These are phyloP conservation scores for Aphelocoma coerulescens DNA, from an alignment of 2,113 vertebrate species.

Conservation along the genomic window DNA sequence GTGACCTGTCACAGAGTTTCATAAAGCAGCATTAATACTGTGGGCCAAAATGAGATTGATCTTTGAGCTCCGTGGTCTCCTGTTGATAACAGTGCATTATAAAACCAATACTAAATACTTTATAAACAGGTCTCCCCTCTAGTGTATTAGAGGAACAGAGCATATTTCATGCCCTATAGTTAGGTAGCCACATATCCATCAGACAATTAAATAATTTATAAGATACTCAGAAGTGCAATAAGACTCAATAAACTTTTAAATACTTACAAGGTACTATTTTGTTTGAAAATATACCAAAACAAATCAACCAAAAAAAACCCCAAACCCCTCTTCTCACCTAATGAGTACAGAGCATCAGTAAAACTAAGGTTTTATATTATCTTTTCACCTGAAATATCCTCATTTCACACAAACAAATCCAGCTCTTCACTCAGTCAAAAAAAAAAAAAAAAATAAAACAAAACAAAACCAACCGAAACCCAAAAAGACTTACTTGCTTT, in stretches of 20 bases:
- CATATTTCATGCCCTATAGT: slow-evolving; percentile 80
- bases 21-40: slow-evolving; percentile 75
- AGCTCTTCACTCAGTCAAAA: not conserved
- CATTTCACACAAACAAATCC: not conserved
- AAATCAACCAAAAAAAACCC: not conserved
- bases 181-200: slow-evolving; percentile 84
- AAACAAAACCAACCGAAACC: no score
- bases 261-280: slow-evolving; percentile 70
- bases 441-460: not conserved
- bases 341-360: not conserved
- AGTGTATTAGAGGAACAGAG: slow-evolving; percentile 79
- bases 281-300: slow-evolving; percentile 53
- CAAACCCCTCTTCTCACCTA: not conserved
- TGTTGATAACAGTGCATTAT: slow-evolving; percentile 82
- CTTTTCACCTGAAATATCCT: not conserved
- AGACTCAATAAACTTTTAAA: slow-evolving; percentile 77
- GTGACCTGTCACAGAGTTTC: slow-evolving; percentile 76
- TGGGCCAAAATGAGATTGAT: slow-evolving; percentile 80
- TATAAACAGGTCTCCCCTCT: slow-evolving; percentile 80
- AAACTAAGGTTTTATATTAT: not conserved
- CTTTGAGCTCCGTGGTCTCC: slow-evolving; percentile 79
- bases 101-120: slow-evolving; percentile 86
- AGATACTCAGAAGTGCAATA: slow-evolving; percentile 74
- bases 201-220: slow-evolving; percentile 82
- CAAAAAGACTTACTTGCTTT: not conserved